These are phyloP conservation scores for Hypocryptadius cinnamomeus DNA, from an alignment of 2,113 vertebrate species.

Conservation along the genomic window DNA sequence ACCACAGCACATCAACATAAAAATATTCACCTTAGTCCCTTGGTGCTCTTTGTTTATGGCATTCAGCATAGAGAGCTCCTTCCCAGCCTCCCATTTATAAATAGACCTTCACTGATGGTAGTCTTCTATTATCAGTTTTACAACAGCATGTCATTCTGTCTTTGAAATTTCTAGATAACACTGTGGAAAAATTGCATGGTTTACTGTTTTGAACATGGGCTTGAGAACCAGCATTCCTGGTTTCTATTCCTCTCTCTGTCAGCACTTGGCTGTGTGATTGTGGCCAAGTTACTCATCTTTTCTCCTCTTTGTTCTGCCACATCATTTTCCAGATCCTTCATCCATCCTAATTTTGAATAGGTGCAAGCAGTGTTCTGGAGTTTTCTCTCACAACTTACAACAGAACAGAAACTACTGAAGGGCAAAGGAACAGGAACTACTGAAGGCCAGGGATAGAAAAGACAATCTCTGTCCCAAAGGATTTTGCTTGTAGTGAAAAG, in stretches of 20 bases:
- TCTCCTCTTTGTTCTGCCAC: neutral
- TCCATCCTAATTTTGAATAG: neutral
- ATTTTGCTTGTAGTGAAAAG: neutral
- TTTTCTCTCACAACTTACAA: neutral
- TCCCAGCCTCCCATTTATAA: constrained; percentile 31
- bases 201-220: neutral
- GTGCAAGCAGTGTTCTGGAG: neutral
- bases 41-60: constrained; percentile 11
- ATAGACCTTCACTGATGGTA: neutral
- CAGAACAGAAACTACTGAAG: neutral
- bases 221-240: neutral
- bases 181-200: neutral
- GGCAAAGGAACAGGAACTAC: neutral
- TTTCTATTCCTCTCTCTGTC: neutral
- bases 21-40: neutral
- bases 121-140: constrained; percentile 15
- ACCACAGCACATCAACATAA: neutral
- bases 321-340: neutral
- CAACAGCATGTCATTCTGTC: neutral
- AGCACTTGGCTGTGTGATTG: neutral
- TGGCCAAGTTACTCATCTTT: neutral
- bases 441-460: neutral
- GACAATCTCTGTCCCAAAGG: neutral
- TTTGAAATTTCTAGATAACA: constrained; percentile 30
- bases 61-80: neutral